Evolutionary conservation across 1,140 invertebrate genomes (phyloP).

Genomic region (Palaemon carinicauda): DNA sequence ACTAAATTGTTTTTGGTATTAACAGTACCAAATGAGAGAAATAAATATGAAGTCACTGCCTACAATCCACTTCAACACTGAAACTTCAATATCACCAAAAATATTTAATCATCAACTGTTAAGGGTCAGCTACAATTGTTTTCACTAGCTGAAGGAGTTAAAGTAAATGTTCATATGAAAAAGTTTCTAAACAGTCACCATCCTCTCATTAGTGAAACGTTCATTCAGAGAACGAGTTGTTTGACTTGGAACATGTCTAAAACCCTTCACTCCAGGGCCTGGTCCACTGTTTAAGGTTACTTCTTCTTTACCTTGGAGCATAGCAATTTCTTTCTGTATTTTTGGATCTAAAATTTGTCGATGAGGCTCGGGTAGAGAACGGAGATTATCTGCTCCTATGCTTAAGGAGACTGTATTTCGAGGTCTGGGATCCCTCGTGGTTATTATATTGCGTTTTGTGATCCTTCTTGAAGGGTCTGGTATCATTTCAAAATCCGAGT

Average conservation of each 20-base stretch:
- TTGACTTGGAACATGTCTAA: conserved; percentile 40
- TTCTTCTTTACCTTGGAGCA: conserved; percentile 41
- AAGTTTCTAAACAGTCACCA: conserved; percentile 19
- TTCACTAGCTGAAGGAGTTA: not conserved
- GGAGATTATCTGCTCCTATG: not conserved
- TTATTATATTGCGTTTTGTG: conserved; percentile 29
- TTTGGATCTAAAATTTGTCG: conserved; percentile 42
- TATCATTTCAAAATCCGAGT: not conserved
- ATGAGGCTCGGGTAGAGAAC: conserved; percentile 16
- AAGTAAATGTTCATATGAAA: not conserved
- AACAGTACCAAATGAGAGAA: no score
- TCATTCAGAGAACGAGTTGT: conserved; percentile 43
- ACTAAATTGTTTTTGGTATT: no score
- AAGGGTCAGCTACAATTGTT: no score
- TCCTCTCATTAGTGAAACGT: conserved; percentile 46
- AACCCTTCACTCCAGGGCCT: conserved; percentile 41
- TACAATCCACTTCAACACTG: no score
- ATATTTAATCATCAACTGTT: not conserved
- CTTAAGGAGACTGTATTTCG: not conserved
- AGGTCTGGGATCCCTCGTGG: conserved; percentile 13
- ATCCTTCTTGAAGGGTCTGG: not conserved
- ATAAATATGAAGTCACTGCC: no score
- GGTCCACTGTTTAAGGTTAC: conserved; percentile 34
- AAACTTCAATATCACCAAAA: no score
- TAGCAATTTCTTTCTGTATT: conserved; percentile 45